Conservation (phyloP, 1,140 invertebrate species). For the Caenorhabditis brenneri region DNA sequence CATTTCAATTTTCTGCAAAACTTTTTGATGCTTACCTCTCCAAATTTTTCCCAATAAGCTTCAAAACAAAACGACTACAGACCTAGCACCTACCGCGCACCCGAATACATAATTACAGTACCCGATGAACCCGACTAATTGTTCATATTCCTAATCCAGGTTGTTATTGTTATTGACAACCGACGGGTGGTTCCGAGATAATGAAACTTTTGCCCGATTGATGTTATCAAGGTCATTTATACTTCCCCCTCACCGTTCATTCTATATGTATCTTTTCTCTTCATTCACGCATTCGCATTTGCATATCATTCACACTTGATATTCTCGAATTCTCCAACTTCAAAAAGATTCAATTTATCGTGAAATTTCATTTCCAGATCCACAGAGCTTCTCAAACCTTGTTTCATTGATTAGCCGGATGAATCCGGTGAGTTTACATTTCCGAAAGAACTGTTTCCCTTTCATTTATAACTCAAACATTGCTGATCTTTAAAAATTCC, state of each 20-base stretch:
- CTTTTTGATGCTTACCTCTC: too few species aligned
- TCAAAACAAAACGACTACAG: too few species aligned
- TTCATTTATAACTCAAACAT: neutral
- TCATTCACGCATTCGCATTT: conserved; percentile 18
- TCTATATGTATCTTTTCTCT: neutral
- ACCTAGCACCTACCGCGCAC: neutral
- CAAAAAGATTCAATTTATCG: too few species aligned
- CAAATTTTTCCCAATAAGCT: too few species aligned
- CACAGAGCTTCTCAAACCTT: neutral
- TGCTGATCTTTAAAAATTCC: neutral
- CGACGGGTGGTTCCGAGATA: neutral
- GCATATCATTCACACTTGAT: conserved; percentile 10
- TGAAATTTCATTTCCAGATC: neutral
- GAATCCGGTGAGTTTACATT: conserved; percentile 18
- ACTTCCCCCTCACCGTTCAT: neutral
- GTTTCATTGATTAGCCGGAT: conserved; percentile 3
- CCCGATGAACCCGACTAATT: neutral
- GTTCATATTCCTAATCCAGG: neutral
- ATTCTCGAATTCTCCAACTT: too few species aligned
- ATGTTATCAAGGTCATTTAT: conserved; percentile 35
- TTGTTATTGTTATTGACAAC: conserved; percentile 41
- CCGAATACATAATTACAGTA: conserved; percentile 8
- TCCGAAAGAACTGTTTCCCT: too few species aligned
- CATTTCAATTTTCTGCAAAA: too few species aligned
- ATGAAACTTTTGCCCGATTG: conserved; percentile 7